Conservation (phyloP, 2,888 invertebrate genomes). For the Athripsodes cinereus region DNA sequence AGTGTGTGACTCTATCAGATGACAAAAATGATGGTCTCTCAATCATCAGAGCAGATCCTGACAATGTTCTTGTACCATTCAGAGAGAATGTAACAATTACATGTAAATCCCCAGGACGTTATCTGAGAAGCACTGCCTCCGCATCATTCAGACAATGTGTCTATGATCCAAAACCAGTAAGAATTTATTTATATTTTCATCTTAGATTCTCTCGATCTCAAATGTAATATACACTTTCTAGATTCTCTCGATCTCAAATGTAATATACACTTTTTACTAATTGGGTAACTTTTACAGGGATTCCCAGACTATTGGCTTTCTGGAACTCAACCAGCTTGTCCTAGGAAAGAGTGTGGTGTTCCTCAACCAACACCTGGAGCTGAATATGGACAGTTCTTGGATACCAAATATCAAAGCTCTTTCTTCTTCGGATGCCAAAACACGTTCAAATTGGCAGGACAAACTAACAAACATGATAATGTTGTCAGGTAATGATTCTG, state of each 20-base stretch:
- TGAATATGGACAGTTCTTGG: conserved; percentile 81
- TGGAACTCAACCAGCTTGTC: conserved; percentile 79
- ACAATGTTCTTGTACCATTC: conserved; percentile 81
- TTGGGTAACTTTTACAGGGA: conserved; percentile 46
- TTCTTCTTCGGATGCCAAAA: conserved; percentile 96
- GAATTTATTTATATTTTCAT: conserved; percentile 25
- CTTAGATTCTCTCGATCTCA: not conserved
- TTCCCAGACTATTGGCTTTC: conserved; percentile 88
- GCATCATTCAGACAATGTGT: conserved; percentile 90
- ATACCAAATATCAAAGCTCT: conserved; percentile 86
- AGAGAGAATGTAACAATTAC: conserved; percentile 84
- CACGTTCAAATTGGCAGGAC: conserved; percentile 89
- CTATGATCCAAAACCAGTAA: conserved; percentile 83
- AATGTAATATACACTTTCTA: not conserved
- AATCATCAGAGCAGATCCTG: conserved; percentile 71
- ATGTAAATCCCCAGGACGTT: conserved; percentile 72
- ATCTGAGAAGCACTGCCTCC: conserved; percentile 72
- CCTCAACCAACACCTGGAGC: conserved; percentile 91
- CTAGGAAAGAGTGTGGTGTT: conserved; percentile 83
- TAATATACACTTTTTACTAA: not conserved
- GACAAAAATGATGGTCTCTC: conserved; percentile 81
- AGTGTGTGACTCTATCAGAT: conserved; percentile 84
- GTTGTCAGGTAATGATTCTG: conserved; percentile 56
- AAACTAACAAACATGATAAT: conserved; percentile 86
- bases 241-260: not conserved